phyloP scores from a whole-genome alignment of 1,140 invertebrate species.

The Thalassaphorura encarpata region DNA sequence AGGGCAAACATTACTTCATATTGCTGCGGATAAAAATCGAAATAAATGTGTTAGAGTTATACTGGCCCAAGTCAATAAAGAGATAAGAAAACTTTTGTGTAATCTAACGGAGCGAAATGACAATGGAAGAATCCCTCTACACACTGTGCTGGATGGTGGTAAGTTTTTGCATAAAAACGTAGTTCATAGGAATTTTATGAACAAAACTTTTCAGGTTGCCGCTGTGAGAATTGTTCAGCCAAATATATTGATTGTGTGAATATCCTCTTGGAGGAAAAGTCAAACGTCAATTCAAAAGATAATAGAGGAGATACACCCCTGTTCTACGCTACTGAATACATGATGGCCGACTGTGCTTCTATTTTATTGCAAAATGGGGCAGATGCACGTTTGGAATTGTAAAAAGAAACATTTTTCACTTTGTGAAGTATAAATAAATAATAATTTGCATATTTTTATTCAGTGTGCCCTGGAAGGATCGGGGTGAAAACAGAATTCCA shows the following conservation, averaged over 20 bases:
- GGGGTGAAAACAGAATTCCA: too few relatives aligned
- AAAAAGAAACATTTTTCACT: too few relatives aligned
- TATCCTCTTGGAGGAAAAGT: neutral
- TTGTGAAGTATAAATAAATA: too few relatives aligned
- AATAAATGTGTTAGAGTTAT: neutral
- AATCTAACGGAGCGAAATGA: neutral
- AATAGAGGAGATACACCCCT: neutral
- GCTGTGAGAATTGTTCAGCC: neutral
- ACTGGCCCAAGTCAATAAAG: neutral
- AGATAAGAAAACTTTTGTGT: neutral
- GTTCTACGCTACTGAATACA: neutral
- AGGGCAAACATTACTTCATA: neutral
- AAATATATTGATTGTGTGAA: neutral
- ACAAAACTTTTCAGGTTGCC: too few relatives aligned
- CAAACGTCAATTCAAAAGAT: neutral
- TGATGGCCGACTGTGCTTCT: neutral
- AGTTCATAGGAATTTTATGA: too few relatives aligned
- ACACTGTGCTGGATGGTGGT: neutral
- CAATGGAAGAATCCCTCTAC: neutral
- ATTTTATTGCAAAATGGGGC: neutral
- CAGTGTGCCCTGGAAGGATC: too few relatives aligned
- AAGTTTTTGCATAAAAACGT: too few relatives aligned
- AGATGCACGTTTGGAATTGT: too few relatives aligned
- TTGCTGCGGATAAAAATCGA: neutral
- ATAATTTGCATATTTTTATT: too few relatives aligned